These are phyloP conservation scores for Choloepus hoffmanni DNA, from an alignment of 2,113 vertebrate genomes.

Conservation along the genomic window DNA sequence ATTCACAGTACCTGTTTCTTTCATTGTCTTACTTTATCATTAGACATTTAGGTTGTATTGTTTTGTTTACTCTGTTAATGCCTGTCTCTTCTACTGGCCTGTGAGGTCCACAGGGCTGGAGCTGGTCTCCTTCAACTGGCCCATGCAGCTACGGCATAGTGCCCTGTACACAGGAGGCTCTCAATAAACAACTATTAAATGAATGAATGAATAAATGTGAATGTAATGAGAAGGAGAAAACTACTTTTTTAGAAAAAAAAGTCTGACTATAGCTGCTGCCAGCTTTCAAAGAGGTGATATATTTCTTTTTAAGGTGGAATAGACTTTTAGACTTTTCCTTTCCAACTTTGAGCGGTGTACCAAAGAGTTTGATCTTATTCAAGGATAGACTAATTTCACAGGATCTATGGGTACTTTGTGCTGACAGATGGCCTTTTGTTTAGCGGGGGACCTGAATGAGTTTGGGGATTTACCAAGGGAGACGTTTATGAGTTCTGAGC, in stretches of 20 bases:
- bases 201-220: not conserved
- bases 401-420: not conserved
- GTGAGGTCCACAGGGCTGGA: not conserved
- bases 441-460: not conserved
- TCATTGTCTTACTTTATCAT: not conserved
- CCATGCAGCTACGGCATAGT: not conserved
- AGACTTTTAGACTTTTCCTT: not conserved
- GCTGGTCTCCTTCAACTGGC: not conserved
- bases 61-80: not conserved
- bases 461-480: not conserved
- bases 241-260: not conserved
- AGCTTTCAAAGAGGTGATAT: not conserved
- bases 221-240: not conserved
- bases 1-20: not conserved
- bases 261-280: not conserved
- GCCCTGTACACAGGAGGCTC: not conserved
- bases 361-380: not conserved
- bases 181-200: too few relatives aligned
- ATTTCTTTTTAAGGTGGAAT: not conserved
- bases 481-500: not conserved
- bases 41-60: not conserved
- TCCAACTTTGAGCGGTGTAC: not conserved
- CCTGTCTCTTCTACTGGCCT: not conserved
- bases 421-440: not conserved
- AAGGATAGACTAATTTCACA: not conserved